Percentiles rank a stretch among this genome's conserved stretches.
Conservation (phyloP, 2,888 invertebrate species). For the Hypselothyrea guttata region DNA sequence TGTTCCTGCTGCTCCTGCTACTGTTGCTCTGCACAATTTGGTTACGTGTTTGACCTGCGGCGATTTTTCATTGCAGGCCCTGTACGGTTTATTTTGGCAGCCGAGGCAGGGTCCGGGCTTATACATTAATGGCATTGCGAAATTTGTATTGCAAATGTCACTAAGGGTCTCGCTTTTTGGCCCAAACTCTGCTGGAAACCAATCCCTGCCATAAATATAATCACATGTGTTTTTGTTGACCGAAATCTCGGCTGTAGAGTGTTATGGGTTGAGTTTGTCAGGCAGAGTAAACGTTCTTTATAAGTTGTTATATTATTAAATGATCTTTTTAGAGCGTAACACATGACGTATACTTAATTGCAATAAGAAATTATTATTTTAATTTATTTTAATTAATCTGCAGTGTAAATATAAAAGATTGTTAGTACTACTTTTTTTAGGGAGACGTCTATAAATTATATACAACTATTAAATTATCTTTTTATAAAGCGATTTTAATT, state of each 20-base stretch:
- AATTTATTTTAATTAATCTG: no score
- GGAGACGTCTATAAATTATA: no score
- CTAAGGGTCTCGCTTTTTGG: constrained; percentile 33
- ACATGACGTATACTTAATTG: no score
- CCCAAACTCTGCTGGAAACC: not conserved
- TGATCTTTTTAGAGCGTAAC: no score
- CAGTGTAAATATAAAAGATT: no score
- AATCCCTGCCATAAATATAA: constrained; percentile 57
- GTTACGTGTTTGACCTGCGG: constrained; percentile 76
- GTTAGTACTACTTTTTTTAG: no score
- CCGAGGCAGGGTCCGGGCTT: constrained; percentile 15
- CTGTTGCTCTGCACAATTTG: constrained; percentile 65
- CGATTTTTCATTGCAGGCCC: constrained; percentile 73
- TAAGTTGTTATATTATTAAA: no score
- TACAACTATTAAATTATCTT: no score
- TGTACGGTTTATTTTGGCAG: constrained; percentile 41
- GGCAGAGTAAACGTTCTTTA: no score
- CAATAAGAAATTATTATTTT: no score
- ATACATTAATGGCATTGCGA: constrained; percentile 70
- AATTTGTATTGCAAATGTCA: constrained; percentile 77
- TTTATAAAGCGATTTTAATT: no score
- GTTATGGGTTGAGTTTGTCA: no score
- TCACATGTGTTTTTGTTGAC: constrained; percentile 47
- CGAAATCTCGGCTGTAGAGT: constrained; percentile 18
- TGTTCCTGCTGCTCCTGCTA: constrained; percentile 32